Evolutionary conservation across 2,888 invertebrate genomes (phyloP), one percentile per base, ranked within the genome.

Genomic region (Tipula lateralis): DNA sequence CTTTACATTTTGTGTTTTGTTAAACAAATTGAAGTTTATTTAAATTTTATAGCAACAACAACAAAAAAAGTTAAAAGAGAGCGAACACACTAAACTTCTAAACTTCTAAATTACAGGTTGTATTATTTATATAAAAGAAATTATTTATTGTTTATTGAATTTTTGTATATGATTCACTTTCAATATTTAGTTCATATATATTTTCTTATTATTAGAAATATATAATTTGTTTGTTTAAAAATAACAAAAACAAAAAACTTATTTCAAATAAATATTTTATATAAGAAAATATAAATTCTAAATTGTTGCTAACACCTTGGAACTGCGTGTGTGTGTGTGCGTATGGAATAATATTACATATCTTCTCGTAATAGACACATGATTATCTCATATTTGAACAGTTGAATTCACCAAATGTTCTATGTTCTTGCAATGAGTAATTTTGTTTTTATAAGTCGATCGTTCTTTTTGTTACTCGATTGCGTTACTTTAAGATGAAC

Each of bases 381-480:
- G 66, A 66, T 66, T 66, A 66, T 66, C 66, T 66, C 24, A 66
- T 66, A 66, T 66, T 66, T 66, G 66, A 66, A 66, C 66, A 66
- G 66, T 66, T 66, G 66, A 66, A 66, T 24, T 66, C 24, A 24
- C 66, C 66, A 66, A 66, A 66, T 66, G 66, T 66, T 66, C 66
- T 66, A 66, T 66, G 66, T 66, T 66, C 24, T 66, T 66, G 66
- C 19, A 66, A 66, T 16, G 16, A 50, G 16, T 7, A 50, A 16
- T 50, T 50, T n/a, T 7, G 2, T 66, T 66, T 24, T 66, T 24
- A 66, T 66, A 24, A 66, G 66, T 66, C 66, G 66, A 24, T 24
- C 9, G 66, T 66, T 66, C 9, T 24, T 7, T 24, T 9, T 66
- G 9, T 6, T 44, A 16, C 16, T 44, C 44, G 44, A 50, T 50